Conservation (phyloP, 2,888 invertebrate species). For the Megastigmus dorsalis region DNA sequence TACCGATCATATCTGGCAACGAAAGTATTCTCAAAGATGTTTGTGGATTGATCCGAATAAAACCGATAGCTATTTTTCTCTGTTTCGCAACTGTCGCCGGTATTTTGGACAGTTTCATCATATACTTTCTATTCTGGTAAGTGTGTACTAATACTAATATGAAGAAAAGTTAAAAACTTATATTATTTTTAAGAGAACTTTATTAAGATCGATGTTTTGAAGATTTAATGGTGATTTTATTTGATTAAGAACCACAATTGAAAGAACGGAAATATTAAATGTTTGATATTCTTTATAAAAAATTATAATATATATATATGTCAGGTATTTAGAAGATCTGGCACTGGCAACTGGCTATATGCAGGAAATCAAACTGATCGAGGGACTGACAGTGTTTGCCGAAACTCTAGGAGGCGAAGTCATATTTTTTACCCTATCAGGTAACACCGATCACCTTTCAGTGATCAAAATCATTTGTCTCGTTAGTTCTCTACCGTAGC, state of each 20-base stretch:
- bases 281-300: too few relatives aligned
- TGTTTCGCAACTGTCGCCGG: slow-evolving; percentile 85
- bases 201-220: too few relatives aligned
- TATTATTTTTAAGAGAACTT: too few relatives aligned
- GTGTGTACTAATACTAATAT: slow-evolving; percentile 55
- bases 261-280: too few relatives aligned
- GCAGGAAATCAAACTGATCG: slow-evolving; percentile 83
- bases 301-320: too few relatives aligned
- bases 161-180: too few relatives aligned
- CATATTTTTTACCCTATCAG: slow-evolving; percentile 84
- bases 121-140: slow-evolving; percentile 89
- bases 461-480: too few relatives aligned
- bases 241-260: too few relatives aligned
- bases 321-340: slow-evolving; percentile 86
- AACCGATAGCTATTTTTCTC: slow-evolving; percentile 82
- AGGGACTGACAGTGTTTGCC: slow-evolving; percentile 86
- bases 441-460: too few relatives aligned
- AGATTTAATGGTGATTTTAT: too few relatives aligned
- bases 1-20: slow-evolving; percentile 82
- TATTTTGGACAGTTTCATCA: slow-evolving; percentile 86
- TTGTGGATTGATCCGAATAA: slow-evolving; percentile 78
- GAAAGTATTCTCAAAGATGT: slow-evolving; percentile 83
- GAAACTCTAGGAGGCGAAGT: slow-evolving; percentile 88
- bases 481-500: too few relatives aligned
- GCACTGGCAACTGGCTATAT: slow-evolving; percentile 80